Base-by-base conservation (phyloP, 2,888 invertebrate genomes). In the Ryuthela nishihirai region DNA sequence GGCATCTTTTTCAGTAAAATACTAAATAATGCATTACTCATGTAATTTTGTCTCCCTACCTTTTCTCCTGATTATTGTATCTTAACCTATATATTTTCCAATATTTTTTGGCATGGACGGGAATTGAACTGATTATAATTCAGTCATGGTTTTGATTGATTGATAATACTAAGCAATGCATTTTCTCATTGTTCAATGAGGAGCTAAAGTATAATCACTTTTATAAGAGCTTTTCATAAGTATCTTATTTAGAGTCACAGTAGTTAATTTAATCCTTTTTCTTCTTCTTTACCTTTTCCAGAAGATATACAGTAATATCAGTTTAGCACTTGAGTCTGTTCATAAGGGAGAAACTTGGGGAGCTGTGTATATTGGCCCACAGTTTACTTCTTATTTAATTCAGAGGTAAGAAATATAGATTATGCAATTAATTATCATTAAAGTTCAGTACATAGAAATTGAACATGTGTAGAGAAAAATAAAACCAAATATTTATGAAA, bases 311-410 rank as follows among this genome's bases (percentile, higher is more conserved):
- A 36, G 41, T 6, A 42, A 56, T 39, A 36, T 62, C n/a, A 40
- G 20, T 0, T 76, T 79, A 0, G 93, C 91, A 0, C 77, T 84
- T 54, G 74, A 80, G 25, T 88, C 88, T 0, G 92, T 93, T 0
- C 76, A 80, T 29, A 75, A 74, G 2, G 94, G 93, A 0, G 78
- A 86, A 21, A 87, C 88, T 0, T 94, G 94, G 93, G 93, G 92
- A 2, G 87, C 87, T 7, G 73, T 94, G 5, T 86, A 87, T 71
- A 89, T 95, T 70, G 87, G 88, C 21, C 85, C 87, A 69, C 93
- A 93, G 72, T 95, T 93, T 69, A 88, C 93, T 0, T 85, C 86
- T 64, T 88, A 88, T 1, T 79, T 92, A 25, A 84, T 89, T 75
- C 89, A 64, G 20, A 42, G 56, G 49, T 53, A 39, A 40, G 38